Evolutionary conservation across 2,888 invertebrate species (phyloP).

Genomic region (Drosophila imparisetae): DNA sequence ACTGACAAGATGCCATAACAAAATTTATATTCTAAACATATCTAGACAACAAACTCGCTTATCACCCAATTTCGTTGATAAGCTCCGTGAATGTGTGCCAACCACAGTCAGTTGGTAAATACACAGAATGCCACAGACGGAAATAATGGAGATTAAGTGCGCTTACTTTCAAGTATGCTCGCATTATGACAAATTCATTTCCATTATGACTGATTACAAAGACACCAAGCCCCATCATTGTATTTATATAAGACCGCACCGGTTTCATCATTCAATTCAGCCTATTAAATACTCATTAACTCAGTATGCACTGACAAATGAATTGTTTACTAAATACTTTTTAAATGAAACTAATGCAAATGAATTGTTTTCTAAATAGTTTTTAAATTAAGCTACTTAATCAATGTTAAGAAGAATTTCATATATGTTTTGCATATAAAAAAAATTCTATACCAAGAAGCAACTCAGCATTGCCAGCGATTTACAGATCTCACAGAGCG

Average conservation of each 20-base stretch:
- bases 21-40: conserved; percentile 14
- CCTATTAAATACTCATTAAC: conserved; percentile 32
- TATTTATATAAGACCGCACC: conserved; percentile 5
- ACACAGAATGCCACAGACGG: conserved; percentile 37
- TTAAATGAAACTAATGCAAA: not conserved
- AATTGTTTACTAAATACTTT: not conserved
- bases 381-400: not conserved
- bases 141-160: conserved; percentile 50
- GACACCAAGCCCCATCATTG: not conserved
- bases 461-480: not conserved
- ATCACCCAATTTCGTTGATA: conserved; percentile 39
- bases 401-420: not conserved
- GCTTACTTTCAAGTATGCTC: conserved; percentile 45
- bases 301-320: not conserved
- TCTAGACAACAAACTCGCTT: conserved; percentile 30
- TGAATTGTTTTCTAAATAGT: not conserved
- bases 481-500: not conserved
- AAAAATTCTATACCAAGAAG: not conserved
- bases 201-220: conserved; percentile 65
- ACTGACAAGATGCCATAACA: conserved; percentile 25
- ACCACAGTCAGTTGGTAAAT: conserved; percentile 30
- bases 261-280: conserved; percentile 22
- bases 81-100: conserved; percentile 28
- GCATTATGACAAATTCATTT: conserved; percentile 50
- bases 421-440: not conserved